Percentiles rank a stretch among this genome's conserved stretches.
Conservation (phyloP, 2,797 vertebrate species). For the Benthosema pterotum region DNA sequence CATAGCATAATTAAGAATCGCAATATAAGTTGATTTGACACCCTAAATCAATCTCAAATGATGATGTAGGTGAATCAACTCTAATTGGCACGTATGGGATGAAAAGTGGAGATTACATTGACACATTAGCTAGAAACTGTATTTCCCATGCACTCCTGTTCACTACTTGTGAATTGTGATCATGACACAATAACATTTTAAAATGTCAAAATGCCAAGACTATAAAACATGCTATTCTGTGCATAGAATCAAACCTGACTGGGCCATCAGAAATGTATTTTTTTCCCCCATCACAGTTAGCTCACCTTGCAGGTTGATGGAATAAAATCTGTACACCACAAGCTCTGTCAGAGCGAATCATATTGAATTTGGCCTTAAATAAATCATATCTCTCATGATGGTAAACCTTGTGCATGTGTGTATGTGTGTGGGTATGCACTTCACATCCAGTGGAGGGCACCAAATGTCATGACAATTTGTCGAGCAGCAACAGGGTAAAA, state of each 20-base stretch:
- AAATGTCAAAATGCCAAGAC: too few species aligned
- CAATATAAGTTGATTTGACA: too few species aligned
- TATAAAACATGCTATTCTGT: not conserved
- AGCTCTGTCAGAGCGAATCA: constrained; percentile 10
- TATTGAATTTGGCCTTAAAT: not conserved
- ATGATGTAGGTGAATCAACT: too few species aligned
- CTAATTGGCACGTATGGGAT: too few species aligned
- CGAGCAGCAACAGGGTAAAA: too few species aligned
- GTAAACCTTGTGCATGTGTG: not conserved
- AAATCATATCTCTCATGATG: constrained; percentile 3
- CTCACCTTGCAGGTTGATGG: not conserved
- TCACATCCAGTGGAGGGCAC: constrained; percentile 59
- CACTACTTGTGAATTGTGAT: constrained; percentile 18
- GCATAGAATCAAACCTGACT: not conserved
- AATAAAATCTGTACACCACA: constrained; percentile 10
- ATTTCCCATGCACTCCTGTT: not conserved
- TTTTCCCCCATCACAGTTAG: not conserved
- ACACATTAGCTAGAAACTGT: not conserved
- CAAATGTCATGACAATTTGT: not conserved
- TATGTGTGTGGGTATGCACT: constrained; percentile 2
- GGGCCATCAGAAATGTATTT: not conserved
- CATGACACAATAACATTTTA: constrained; percentile 7
- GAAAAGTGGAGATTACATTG: too few species aligned
- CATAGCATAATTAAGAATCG: too few species aligned
- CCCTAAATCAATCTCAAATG: too few species aligned